Evolutionary conservation across 1,140 invertebrate species (phyloP).

Genomic region (Bicyclus anynana): DNA sequence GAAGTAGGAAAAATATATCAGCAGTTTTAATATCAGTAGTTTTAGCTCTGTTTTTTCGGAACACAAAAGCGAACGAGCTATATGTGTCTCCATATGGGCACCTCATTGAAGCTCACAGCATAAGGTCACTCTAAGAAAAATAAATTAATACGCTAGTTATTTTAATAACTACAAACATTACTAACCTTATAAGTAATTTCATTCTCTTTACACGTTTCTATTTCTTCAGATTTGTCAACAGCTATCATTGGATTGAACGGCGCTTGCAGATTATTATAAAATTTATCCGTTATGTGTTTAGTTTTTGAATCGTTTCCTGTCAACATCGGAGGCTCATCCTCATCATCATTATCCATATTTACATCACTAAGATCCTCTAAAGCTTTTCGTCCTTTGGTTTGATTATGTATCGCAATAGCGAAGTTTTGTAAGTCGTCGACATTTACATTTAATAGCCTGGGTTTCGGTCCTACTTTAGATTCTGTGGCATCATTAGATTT

Average conservation of each 20-base stretch:
- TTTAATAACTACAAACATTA: constrained; percentile 33
- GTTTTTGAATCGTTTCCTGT: constrained; percentile 33
- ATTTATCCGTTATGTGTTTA: constrained; percentile 61
- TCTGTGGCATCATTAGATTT: constrained; percentile 33
- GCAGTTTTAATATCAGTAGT: too few species aligned
- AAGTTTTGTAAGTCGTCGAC: constrained; percentile 67
- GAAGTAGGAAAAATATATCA: too few species aligned
- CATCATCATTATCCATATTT: constrained; percentile 60
- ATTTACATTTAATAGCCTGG: constrained; percentile 59
- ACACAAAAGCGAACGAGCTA: too few species aligned
- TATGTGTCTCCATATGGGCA: too few species aligned
- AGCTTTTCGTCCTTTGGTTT: constrained; percentile 41
- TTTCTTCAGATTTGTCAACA: constrained; percentile 51
- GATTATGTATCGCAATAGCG: constrained; percentile 62
- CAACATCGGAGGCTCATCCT: constrained; percentile 44
- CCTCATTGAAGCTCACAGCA: too few species aligned
- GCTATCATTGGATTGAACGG: constrained; percentile 50
- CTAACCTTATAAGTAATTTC: constrained; percentile 61
- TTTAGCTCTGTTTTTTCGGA: too few species aligned
- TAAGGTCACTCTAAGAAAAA: too few species aligned
- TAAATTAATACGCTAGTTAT: too few species aligned
- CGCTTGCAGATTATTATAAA: constrained; percentile 60
- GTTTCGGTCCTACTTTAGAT: constrained; percentile 43
- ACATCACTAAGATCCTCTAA: constrained; percentile 63
- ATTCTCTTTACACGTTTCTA: constrained; percentile 57